Conservation (phyloP, 2,113 vertebrate species). For the Chloropsis hardwickii region DNA sequence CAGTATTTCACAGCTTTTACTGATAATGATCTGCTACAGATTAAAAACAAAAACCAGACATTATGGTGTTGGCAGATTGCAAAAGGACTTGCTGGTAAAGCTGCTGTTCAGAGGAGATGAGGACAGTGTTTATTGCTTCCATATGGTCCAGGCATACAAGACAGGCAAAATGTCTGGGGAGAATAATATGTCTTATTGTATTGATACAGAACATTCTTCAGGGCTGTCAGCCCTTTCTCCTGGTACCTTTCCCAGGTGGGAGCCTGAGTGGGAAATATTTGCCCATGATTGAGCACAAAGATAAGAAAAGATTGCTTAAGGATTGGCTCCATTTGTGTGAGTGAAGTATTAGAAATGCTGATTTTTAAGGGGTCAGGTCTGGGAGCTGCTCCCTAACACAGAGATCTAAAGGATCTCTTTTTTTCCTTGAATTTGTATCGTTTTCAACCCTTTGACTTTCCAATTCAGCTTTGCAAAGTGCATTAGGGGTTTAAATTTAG, state of each 20-base stretch:
- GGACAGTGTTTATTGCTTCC: slow-evolving; percentile 52
- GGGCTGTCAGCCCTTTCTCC: not conserved
- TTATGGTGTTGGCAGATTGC: slow-evolving; percentile 59
- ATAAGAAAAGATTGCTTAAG: not conserved
- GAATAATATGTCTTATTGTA: not conserved
- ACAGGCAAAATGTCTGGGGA: slow-evolving; percentile 25
- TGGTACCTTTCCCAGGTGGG: not conserved
- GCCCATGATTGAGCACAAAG: not conserved
- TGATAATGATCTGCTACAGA: slow-evolving; percentile 53
- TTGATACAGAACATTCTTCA: not conserved
- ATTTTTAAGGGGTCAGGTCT: not conserved
- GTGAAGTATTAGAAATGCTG: not conserved
- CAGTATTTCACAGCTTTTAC: slow-evolving; percentile 52
- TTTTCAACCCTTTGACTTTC: not conserved
- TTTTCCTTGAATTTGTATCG: not conserved
- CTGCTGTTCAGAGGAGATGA: slow-evolving; percentile 48
- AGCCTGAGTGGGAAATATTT: not conserved
- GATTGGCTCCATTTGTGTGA: not conserved
- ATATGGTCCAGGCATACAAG: slow-evolving; percentile 34
- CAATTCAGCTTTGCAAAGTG: not conserved
- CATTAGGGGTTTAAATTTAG: not conserved
- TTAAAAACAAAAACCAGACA: slow-evolving; percentile 43
- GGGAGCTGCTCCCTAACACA: not conserved
- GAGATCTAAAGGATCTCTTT: not conserved
- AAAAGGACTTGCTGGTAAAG: slow-evolving; percentile 58